Evolutionary conservation across 2,113 vertebrate species (phyloP).

Genomic region (Verasper variegatus): DNA sequence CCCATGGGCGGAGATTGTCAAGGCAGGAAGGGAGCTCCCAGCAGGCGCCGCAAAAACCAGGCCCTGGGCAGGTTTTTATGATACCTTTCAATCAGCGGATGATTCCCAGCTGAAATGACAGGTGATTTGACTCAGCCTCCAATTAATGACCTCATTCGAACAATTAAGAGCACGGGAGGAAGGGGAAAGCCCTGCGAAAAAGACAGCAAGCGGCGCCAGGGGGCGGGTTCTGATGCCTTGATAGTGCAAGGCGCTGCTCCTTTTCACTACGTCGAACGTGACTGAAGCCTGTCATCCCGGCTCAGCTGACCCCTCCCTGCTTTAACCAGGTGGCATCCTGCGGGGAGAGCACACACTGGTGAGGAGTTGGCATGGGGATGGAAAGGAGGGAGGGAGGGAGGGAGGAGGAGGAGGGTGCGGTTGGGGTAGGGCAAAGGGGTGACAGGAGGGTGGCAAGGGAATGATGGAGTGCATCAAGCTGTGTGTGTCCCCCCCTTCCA

Average conservation of each 20-base stretch:
- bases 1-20: constrained; percentile 73
- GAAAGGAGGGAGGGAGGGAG: neutral
- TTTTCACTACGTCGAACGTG: constrained; percentile 28
- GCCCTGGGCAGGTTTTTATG: constrained; percentile 77
- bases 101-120: constrained; percentile 81
- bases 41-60: constrained; percentile 60
- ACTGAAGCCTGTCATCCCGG: constrained; percentile 19
- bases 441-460: constrained; percentile 67
- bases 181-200: constrained; percentile 55
- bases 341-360: constrained; percentile 30
- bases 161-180: constrained; percentile 81
- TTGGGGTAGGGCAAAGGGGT: constrained; percentile 49
- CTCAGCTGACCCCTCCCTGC: constrained; percentile 43
- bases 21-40: constrained; percentile 76
- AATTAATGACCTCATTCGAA: constrained; percentile 85
- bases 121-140: constrained; percentile 81
- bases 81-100: constrained; percentile 83
- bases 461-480: constrained; percentile 82
- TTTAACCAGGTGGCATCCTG: constrained; percentile 46
- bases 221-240: constrained; percentile 36
- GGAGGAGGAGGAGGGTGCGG: constrained; percentile 33
- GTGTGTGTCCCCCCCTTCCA: constrained; percentile 57
- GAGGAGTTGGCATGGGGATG: constrained; percentile 25
- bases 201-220: constrained; percentile 16
- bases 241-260: constrained; percentile 4